Base-by-base conservation (phyloP, 2,888 invertebrate genomes). In the Acrobasis consociella region DNA sequence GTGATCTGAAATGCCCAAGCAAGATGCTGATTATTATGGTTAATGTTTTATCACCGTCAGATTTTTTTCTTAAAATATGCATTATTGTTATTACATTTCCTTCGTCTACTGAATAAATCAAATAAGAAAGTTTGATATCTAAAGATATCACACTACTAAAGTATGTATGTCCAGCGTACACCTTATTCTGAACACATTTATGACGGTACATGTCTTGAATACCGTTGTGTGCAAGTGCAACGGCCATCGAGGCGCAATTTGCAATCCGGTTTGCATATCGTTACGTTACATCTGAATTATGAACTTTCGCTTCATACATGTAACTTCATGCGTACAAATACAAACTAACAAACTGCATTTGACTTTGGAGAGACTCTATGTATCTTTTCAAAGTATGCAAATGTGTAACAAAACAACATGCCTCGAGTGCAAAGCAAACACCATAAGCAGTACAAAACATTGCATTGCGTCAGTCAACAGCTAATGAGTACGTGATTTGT, bases 1-100 rank as follows among this genome's bases (percentile, higher is more conserved):
- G 86, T 96, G 96, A 94, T 97, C 97, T 97, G 93, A 70, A 91
- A 91, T 76, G 70, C 63, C 62, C 64, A 69, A 17, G 49, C 64
- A 68, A 62, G 71, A 62, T 42, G 65, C 38, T 60, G 16, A 15
- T 51, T n/a, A 51, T 60, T 60, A 8, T 5, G n/a, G 60, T n/a
- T 13, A 10, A 5, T 31, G 2, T n/a, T 31, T 53, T 55, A 8
- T 55, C 38, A 9, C 22, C 42, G 22, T 56, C 38, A 56, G 15
- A 42, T 42, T 5, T 10, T 38, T 42, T 31, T 37, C 58, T 49
- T 49, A n/a, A 46, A 56, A 42, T n/a, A 46, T 56, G n/a, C 2
- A 56, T 42, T 42, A 56, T 42, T 42, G 38, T 39, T 22, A n/a
- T 46, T n/a, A 49, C 49, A 50, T 38, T 39, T 59, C 17, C 49